Conservation (phyloP, 1,140 invertebrate species). For the Lanistes nyassanus region DNA sequence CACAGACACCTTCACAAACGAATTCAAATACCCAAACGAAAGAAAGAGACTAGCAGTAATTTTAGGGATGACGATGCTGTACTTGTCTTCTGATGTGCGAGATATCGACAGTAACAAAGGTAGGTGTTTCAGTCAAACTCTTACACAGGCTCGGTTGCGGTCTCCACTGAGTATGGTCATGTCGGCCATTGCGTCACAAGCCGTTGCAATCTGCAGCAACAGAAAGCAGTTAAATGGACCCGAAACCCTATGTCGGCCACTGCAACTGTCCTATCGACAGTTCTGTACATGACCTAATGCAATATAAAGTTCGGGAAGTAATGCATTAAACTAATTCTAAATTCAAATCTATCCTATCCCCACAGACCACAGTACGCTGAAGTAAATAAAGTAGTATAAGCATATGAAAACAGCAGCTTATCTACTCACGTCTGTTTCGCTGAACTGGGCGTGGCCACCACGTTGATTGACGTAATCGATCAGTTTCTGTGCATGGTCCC, state of each 20-base stretch:
- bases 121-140: too few species aligned
- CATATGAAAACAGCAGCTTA: background rate
- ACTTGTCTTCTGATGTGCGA: too few species aligned
- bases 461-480: constrained; percentile 91
- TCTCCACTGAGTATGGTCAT: background rate
- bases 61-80: too few species aligned
- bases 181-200: constrained; percentile 15
- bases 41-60: too few species aligned
- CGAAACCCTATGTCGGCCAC: background rate
- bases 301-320: background rate
- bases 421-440: constrained; percentile 47
- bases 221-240: background rate
- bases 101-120: too few species aligned
- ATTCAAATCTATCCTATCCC: background rate
- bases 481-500: constrained; percentile 88
- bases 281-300: too few species aligned
- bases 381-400: background rate
- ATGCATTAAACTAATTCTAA: background rate
- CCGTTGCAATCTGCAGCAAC: background rate
- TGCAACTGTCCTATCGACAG: background rate
- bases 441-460: constrained; percentile 71
- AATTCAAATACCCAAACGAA: background rate
- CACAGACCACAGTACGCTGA: background rate
- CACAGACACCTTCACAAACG: background rate
- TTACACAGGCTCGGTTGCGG: constrained; percentile 16